Base-by-base conservation (phyloP, 2,113 vertebrate genomes). In the Zosterops lateralis region DNA sequence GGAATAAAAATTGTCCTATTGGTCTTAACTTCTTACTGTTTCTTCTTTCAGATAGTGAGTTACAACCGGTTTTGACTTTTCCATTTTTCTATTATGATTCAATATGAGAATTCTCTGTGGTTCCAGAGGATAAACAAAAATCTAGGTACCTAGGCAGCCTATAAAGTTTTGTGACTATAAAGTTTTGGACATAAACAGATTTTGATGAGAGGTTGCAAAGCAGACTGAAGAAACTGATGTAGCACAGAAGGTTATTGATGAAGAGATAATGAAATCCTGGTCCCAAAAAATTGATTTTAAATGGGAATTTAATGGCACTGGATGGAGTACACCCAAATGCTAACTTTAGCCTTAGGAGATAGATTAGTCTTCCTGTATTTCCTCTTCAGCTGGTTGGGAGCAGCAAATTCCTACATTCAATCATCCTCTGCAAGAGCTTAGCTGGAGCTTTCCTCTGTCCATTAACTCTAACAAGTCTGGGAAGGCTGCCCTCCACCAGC, bases 231-330 rank as follows among this genome's bases (percentile, higher is more conserved):
- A 88, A 91, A 51, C 34, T 80, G 90, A 71, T 31, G 65, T 87
- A 92, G 38, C 48, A 60, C 34, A 80, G 56, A 92, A 73, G 6
- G 29, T 86, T 84, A 93, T 19, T 93, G 83, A 94, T 80, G 50
- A 90, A 80, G 47, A 89, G 48, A 77, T 77, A 90, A 95, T 85
- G 76, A 93, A 94, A 81, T 84, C 31, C 40, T 86, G 34, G 12
- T 51, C 76, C 72, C 12, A 80, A 44, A 76, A 76, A 88, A 96
- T 56, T 87, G 75, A 83, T 79, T 95, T 92, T 95, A 92, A 92
- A 95, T 94, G 75, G 58, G 68, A 93, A 88, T 90, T 95, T 94
- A 86, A 93, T 87, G 73, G 66, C 66, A 87, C 57, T 0, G 11
- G 40, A 84, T 44, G 25, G 81, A 91, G 53, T 53, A 91, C 40